Percentiles rank a stretch among this genome's conserved stretches.
These are phyloP conservation scores for Myotis vivesi DNA, from an alignment of 2,797 vertebrate species.

Conservation along the genomic window DNA sequence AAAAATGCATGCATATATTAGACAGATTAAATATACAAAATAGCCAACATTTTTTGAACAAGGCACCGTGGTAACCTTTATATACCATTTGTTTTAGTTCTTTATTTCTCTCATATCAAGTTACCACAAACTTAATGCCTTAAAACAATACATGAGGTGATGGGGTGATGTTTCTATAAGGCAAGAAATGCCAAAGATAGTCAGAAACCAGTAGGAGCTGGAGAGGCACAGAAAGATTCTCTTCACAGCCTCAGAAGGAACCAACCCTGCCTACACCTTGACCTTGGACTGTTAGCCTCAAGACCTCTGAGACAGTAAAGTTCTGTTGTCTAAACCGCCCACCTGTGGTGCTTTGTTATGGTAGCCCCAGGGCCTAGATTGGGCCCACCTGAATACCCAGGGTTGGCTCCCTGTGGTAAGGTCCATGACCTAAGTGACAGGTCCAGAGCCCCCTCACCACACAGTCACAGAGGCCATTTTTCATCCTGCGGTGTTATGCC, in stretches of 20 bases:
- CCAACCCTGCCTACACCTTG: neutral
- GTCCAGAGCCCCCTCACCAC: neutral
- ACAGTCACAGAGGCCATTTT: neutral
- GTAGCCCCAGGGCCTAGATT: neutral
- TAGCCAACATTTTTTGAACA: neutral
- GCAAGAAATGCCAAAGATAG: neutral
- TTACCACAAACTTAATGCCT: no score
- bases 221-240: neutral
- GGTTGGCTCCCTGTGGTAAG: no score
- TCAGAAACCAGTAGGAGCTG: neutral
- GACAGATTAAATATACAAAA: neutral
- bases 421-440: neutral
- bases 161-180: fast-evolving
- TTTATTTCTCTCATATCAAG: neutral
- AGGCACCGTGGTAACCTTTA: neutral
- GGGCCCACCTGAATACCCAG: neutral
- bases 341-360: neutral
- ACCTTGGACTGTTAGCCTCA: fast-evolving
- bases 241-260: no score
- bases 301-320: fast-evolving
- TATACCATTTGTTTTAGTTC: neutral
- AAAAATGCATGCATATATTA: neutral
- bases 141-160: neutral
- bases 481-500: neutral
- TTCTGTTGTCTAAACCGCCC: fast-evolving